Evolutionary conservation across 2,888 invertebrate species (phyloP).

Genomic region (Ophion slaviceki): DNA sequence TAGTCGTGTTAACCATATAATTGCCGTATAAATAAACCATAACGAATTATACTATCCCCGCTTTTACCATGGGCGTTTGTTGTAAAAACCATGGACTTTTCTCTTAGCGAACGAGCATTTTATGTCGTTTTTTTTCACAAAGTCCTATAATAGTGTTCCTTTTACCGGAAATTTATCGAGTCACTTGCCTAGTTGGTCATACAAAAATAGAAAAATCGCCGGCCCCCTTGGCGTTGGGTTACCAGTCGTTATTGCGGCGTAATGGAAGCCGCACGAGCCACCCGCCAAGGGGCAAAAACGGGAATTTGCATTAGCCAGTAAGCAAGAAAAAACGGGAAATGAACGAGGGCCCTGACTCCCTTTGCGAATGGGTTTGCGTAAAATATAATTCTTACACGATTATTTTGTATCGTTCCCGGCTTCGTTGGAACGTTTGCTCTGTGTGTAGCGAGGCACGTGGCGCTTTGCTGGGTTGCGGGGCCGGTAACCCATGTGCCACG

Average conservation of each 20-base stretch:
- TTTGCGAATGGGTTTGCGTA: slow-evolving; percentile 6
- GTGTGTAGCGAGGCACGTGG: slow-evolving; percentile 54
- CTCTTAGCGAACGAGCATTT: not conserved
- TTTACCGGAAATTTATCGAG: slow-evolving; percentile 17
- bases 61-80: no score
- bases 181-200: slow-evolving; percentile 47
- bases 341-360: slow-evolving; percentile 29
- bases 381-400: slow-evolving; percentile 67
- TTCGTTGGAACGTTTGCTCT: slow-evolving; percentile 49
- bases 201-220: slow-evolving; percentile 38
- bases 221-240: slow-evolving; percentile 42
- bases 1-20: no score
- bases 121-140: not conserved
- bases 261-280: slow-evolving; percentile 67
- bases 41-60: no score
- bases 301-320: slow-evolving; percentile 64
- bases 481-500: slow-evolving; percentile 72
- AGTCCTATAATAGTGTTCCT: not conserved
- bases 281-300: slow-evolving; percentile 61
- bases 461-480: slow-evolving; percentile 46
- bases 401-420: slow-evolving; percentile 69
- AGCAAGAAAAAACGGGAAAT: slow-evolving; percentile 39
- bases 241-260: slow-evolving; percentile 59
- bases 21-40: no score
- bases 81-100: no score